phyloP scores from a whole-genome alignment of 2,888 invertebrate species.

The Epirrhoe alternata region DNA sequence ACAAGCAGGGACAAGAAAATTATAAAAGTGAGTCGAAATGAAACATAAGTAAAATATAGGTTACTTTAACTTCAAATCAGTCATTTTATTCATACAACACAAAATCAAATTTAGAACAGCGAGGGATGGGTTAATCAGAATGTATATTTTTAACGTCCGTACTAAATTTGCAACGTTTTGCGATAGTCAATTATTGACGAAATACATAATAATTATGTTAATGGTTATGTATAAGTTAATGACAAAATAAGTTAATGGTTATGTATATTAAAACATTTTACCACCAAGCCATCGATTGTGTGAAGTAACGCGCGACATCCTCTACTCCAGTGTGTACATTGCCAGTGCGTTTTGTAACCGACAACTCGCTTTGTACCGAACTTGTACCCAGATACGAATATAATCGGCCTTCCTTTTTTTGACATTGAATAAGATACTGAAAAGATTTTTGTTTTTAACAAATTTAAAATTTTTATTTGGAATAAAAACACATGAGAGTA shows the following conservation, averaged over 20 bases:
- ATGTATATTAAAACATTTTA: conserved; percentile 28
- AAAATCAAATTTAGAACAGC: too few species aligned
- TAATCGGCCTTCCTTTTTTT: not conserved
- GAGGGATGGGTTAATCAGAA: not conserved
- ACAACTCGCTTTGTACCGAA: not conserved
- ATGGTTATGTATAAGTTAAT: not conserved
- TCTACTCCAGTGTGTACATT: not conserved
- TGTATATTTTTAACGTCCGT: not conserved
- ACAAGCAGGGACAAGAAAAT: too few species aligned
- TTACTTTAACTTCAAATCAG: not conserved
- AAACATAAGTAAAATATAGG: too few species aligned
- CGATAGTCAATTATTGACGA: not conserved
- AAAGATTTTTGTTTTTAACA: too few species aligned
- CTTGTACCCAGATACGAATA: conserved; percentile 2
- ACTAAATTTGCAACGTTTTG: too few species aligned
- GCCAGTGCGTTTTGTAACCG: conserved; percentile 10
- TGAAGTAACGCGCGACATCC: conserved; percentile 19
- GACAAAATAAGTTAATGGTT: conserved; percentile 10
- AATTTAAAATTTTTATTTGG: too few species aligned
- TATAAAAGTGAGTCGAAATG: too few species aligned
- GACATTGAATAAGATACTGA: not conserved
- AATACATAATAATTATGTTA: not conserved
- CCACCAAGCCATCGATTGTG: conserved; percentile 9
- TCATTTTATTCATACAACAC: not conserved
- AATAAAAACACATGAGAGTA: too few species aligned